Evolutionary conservation across 1,140 invertebrate species (phyloP).

Genomic region (Drosophila leontia): DNA sequence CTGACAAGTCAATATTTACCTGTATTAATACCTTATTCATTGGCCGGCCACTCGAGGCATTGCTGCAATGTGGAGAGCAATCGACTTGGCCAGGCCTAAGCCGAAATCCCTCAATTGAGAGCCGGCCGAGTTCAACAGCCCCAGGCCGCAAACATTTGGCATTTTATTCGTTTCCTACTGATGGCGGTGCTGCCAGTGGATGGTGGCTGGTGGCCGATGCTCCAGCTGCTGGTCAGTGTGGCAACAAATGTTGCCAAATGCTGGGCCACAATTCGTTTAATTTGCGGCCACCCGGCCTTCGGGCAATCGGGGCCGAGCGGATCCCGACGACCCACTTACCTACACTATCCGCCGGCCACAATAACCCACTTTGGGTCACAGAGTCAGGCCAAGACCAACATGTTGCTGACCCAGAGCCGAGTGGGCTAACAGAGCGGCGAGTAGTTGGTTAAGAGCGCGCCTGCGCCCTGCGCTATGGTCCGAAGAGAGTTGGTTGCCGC

Average conservation of each 20-base stretch:
- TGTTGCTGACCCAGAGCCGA: constrained; percentile 75
- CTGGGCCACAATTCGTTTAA: constrained; percentile 75
- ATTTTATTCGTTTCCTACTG: constrained; percentile 44
- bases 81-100: constrained; percentile 20
- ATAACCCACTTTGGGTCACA: constrained; percentile 64
- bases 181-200: constrained; percentile 11
- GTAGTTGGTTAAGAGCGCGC: constrained; percentile 34
- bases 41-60: constrained; percentile 5
- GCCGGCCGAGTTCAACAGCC: constrained; percentile 37
- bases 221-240: constrained; percentile 27
- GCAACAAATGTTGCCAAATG: constrained; percentile 78
- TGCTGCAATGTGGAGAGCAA: constrained; percentile 24
- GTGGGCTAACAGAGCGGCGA: neutral
- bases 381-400: constrained; percentile 52
- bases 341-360: constrained; percentile 41
- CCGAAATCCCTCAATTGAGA: constrained; percentile 23
- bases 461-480: constrained; percentile 35
- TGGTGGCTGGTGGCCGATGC: constrained; percentile 6
- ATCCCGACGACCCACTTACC: constrained; percentile 56
- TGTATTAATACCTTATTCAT: constrained; percentile 20
- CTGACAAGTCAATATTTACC: constrained; percentile 12
- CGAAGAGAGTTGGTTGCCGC: constrained; percentile 16
- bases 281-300: constrained; percentile 58
- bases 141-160: constrained; percentile 60
- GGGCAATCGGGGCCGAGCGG: constrained; percentile 14